phyloP scores from a whole-genome alignment of 2,888 invertebrate species.

The Biston betularia region DNA sequence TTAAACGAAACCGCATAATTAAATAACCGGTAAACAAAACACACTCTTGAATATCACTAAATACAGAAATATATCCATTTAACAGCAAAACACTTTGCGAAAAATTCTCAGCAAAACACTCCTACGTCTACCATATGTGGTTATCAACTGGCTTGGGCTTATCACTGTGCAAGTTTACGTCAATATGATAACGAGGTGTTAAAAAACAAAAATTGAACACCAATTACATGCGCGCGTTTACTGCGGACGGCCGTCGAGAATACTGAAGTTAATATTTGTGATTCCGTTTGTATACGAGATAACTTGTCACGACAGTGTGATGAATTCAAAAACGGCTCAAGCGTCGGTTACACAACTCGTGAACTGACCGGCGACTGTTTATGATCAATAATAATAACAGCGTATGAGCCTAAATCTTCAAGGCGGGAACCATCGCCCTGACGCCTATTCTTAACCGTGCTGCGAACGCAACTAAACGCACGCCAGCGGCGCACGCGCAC shows the following conservation, averaged over 20 bases:
- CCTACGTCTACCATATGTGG: slow-evolving; percentile 49
- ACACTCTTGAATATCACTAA: not conserved
- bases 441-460: slow-evolving; percentile 82
- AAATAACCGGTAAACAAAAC: slow-evolving; percentile 27
- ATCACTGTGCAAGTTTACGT: slow-evolving; percentile 59
- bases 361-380: slow-evolving; percentile 54
- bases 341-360: slow-evolving; percentile 62
- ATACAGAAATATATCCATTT: slow-evolving; percentile 15
- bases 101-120: slow-evolving; percentile 45
- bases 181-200: slow-evolving; percentile 56
- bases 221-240: slow-evolving; percentile 61
- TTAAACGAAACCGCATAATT: slow-evolving; percentile 43
- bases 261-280: slow-evolving; percentile 65
- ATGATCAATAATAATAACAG: slow-evolving; percentile 58
- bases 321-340: slow-evolving; percentile 58
- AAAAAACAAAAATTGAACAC: slow-evolving; percentile 54
- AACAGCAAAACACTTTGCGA: slow-evolving; percentile 21
- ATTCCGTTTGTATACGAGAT: slow-evolving; percentile 61
- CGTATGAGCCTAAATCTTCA: slow-evolving; percentile 58
- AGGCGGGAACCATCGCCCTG: slow-evolving; percentile 64
- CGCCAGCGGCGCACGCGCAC: slow-evolving; percentile 74
- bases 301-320: slow-evolving; percentile 56
- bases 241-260: slow-evolving; percentile 52
- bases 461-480: slow-evolving; percentile 74
- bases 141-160: slow-evolving; percentile 61